Percentiles rank a stretch among this genome's conserved stretches.
Evolutionary conservation across 2,113 vertebrate species (phyloP).

Genomic region (Piaya cayana): DNA sequence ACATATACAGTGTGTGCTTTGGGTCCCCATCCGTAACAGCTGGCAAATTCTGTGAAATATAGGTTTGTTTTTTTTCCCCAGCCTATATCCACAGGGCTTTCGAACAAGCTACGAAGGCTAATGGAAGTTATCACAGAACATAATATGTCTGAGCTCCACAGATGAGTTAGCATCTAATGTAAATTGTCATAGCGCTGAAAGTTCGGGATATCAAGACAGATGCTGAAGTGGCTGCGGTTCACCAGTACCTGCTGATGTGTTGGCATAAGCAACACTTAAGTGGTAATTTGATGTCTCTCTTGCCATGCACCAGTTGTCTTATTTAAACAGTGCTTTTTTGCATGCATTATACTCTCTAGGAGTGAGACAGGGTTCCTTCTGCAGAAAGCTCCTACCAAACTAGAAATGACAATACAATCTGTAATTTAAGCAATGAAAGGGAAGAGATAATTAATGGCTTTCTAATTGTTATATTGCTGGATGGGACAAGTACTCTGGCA

Average conservation of each 20-base stretch:
- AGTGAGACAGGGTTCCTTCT: not conserved
- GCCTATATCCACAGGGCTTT: not conserved
- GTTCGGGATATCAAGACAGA: rapidly evolving
- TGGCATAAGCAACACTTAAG: not conserved
- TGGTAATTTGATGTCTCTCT: not conserved
- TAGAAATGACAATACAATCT: not conserved
- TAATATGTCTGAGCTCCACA: not conserved
- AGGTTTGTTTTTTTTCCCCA: not conserved
- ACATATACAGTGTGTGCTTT: rapidly evolving
- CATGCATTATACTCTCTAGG: too few relatives aligned
- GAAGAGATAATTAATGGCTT: not conserved
- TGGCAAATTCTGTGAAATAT: too few relatives aligned
- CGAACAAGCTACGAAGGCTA: not conserved
- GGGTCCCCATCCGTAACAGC: not conserved
- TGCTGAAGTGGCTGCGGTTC: not conserved
- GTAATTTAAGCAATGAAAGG: not conserved
- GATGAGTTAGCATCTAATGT: not conserved
- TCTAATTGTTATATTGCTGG: not conserved
- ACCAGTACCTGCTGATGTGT: not conserved
- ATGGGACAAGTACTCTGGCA: not conserved
- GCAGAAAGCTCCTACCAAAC: not conserved
- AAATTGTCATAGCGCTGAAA: not conserved
- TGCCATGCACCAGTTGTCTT: not conserved
- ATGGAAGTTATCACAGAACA: not conserved
- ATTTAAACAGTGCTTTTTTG: not conserved